Evolutionary conservation across 1,140 invertebrate species (phyloP).

Genomic region (Macrotrachela quadricornifera): DNA sequence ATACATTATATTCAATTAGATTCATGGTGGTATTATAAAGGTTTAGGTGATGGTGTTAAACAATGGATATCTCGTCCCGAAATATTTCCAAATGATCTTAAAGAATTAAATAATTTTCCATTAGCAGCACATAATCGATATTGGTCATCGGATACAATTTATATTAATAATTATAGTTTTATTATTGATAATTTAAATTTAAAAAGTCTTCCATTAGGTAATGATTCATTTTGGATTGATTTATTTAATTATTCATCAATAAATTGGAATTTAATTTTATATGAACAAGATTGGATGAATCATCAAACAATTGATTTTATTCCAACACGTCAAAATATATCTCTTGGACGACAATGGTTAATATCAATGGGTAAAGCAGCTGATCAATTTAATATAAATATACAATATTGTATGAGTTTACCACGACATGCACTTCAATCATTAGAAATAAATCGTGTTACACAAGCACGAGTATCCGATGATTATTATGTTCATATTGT

Average conservation of each 20-base stretch:
- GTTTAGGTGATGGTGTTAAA: neutral
- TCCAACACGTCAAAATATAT: slow-evolving; percentile 11
- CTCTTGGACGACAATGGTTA: slow-evolving; percentile 11
- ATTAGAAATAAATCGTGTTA: slow-evolving; percentile 11
- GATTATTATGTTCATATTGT: slow-evolving; percentile 6
- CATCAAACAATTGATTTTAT: slow-evolving; percentile 11
- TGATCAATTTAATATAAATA: slow-evolving; percentile 10
- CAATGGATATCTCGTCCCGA: too few species aligned
- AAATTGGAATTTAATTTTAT: too few species aligned
- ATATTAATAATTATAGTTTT: slow-evolving; percentile 1
- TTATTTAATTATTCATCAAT: too few species aligned
- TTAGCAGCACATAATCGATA: slow-evolving; percentile 16
- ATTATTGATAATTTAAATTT: neutral
- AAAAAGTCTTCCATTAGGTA: slow-evolving; percentile 5
- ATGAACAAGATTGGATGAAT: slow-evolving; percentile 16
- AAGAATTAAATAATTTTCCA: slow-evolving; percentile 1
- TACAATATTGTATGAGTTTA: slow-evolving; percentile 14
- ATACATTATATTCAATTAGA: slow-evolving; percentile 19
- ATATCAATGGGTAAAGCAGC: slow-evolving; percentile 12
- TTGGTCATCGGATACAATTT: slow-evolving; percentile 11
- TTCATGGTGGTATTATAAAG: slow-evolving; percentile 17
- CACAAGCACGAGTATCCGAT: slow-evolving; percentile 10
- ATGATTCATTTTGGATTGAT: too few species aligned
- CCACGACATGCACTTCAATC: slow-evolving; percentile 11
- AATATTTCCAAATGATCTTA: too few species aligned